Conservation (phyloP, 2,113 vertebrate genomes). For the Passerina amoena region DNA sequence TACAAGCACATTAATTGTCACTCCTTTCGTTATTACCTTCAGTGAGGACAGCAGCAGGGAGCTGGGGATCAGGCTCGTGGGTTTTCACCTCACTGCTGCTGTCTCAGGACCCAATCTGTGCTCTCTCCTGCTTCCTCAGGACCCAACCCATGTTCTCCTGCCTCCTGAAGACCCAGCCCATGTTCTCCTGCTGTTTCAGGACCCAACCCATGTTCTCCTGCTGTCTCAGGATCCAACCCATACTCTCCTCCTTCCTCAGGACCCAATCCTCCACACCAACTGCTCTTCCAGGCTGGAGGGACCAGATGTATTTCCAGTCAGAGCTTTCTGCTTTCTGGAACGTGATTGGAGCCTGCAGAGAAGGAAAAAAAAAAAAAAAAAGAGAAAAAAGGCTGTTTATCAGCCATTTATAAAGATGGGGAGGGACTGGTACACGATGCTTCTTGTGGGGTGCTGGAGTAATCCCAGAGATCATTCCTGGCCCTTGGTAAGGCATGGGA, state of each 20-base stretch:
- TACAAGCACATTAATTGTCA: not conserved
- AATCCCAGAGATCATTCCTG: not conserved
- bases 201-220: too few relatives aligned
- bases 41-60: not conserved
- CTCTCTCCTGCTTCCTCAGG: too few relatives aligned
- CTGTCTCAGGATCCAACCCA: not conserved
- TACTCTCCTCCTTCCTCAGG: too few relatives aligned
- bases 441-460: not conserved
- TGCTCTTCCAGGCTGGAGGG: not conserved
- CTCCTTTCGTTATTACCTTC: not conserved
- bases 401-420: not conserved
- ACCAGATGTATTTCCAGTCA: not conserved
- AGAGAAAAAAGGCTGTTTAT: not conserved
- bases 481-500: not conserved
- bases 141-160: not conserved
- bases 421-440: not conserved
- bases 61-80: accelerated
- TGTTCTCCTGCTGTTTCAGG: too few relatives aligned
- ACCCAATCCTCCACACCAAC: not conserved
- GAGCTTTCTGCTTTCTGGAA: not conserved
- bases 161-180: not conserved
- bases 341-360: not conserved
- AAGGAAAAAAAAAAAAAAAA: not conserved
- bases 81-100: not conserved
- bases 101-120: too few relatives aligned